Percentiles rank a stretch among this genome's conserved stretches.
Conservation (phyloP, 2,888 invertebrate genomes). For the Blastobasis lacticolella region DNA sequence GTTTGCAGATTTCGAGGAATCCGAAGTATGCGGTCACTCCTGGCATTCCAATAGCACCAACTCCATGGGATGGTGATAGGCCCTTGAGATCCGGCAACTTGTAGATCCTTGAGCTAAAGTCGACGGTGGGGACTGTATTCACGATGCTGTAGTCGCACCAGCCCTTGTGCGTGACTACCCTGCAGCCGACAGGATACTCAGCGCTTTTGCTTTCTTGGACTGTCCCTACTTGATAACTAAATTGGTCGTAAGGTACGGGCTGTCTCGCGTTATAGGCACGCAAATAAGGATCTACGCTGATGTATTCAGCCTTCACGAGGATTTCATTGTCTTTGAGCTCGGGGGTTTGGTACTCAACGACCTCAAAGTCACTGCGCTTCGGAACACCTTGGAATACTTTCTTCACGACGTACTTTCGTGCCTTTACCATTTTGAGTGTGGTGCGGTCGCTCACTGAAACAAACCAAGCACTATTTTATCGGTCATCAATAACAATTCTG, state of each 20-base stretch:
- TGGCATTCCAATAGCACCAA: constrained; percentile 79
- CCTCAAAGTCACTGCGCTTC: constrained; percentile 69
- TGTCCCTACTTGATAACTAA: constrained; percentile 29
- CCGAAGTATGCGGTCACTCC: constrained; percentile 81
- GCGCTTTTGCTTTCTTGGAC: constrained; percentile 76
- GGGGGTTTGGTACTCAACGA: constrained; percentile 76
- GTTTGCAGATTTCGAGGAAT: constrained; percentile 73
- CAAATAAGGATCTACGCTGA: constrained; percentile 41
- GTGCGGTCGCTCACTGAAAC: background rate
- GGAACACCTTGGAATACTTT: constrained; percentile 75
- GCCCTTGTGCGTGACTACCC: constrained; percentile 76
- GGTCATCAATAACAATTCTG: no score
- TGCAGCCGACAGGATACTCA: constrained; percentile 74
- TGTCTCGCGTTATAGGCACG: constrained; percentile 23
- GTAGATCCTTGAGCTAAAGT: constrained; percentile 19
- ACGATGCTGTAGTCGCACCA: constrained; percentile 75
- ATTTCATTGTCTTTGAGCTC: constrained; percentile 71
- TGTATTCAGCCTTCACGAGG: constrained; percentile 34
- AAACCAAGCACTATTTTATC: background rate
- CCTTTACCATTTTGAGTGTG: constrained; percentile 31
- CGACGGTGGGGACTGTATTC: constrained; percentile 26
- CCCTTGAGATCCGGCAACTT: constrained; percentile 69
- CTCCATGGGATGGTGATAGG: constrained; percentile 62
- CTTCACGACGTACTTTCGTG: constrained; percentile 71
- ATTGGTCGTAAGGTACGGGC: constrained; percentile 24